phyloP scores from a whole-genome alignment of 64 coral and sea anemone genomes.

The Stylophora pistillata region DNA sequence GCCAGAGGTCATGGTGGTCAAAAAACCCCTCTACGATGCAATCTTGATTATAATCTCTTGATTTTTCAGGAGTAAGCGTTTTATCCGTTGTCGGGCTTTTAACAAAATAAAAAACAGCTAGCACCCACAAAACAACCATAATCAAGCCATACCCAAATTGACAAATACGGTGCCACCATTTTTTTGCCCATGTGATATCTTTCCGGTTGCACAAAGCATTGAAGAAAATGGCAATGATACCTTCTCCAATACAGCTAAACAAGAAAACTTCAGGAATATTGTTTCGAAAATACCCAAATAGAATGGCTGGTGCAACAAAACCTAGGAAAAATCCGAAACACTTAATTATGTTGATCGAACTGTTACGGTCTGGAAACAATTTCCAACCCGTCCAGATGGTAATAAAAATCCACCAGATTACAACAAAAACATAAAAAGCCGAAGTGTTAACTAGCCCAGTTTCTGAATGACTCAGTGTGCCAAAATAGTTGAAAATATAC shows the following conservation, averaged over 20 bases:
- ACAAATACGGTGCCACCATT: not conserved
- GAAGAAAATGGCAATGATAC: not conserved
- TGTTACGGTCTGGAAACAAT: not conserved
- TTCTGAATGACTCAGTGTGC: conserved; percentile 38
- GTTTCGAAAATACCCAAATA: not conserved
- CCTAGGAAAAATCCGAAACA: not conserved
- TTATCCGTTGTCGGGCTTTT: conserved; percentile 27
- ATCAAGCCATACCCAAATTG: conserved; percentile 4
- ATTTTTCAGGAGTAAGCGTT: conserved; percentile 2
- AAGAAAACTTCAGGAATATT: not conserved
- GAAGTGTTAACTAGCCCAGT: not conserved
- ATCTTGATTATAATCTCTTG: conserved; percentile 43
- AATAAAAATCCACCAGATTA: conserved; percentile 29
- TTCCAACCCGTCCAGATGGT: not conserved
- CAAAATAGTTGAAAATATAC: conserved; percentile 49
- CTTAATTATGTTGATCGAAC: too few species aligned
- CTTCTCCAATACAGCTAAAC: not conserved
- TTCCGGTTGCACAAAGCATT: not conserved
- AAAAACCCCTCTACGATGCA: conserved; percentile 28
- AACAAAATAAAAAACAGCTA: conserved; percentile 2
- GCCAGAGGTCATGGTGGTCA: conserved; percentile 64
- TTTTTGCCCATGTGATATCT: not conserved
- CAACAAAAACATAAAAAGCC: conserved; percentile 26
- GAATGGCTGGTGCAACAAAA: not conserved
- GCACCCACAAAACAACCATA: not conserved